Evolutionary conservation across 2,797 vertebrate genomes (phyloP).

Genomic region (Thripadectes ignobilis): DNA sequence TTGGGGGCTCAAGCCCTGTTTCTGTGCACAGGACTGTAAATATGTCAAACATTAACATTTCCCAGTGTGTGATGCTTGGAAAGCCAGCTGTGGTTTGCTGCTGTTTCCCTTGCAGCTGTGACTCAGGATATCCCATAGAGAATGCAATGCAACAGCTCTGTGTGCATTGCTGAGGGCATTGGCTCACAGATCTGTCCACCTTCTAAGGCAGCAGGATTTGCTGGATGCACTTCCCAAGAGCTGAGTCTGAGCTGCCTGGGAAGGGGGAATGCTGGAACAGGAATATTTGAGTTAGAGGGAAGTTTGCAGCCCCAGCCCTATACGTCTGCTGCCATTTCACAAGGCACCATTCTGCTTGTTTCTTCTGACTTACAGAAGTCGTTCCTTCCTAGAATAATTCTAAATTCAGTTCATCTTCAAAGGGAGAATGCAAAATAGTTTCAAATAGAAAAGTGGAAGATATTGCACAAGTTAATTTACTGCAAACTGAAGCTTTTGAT

Average conservation of each 20-base stretch:
- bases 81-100: background rate
- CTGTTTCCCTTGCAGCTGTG: background rate
- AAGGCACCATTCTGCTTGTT: background rate
- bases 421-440: background rate
- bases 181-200: background rate
- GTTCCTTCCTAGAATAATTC: background rate
- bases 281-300: background rate
- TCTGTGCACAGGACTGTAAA: background rate
- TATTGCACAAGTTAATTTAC: background rate
- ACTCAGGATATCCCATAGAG: background rate
- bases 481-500: constrained; percentile 20
- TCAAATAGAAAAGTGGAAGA: background rate
- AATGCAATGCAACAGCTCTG: background rate
- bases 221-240: background rate
- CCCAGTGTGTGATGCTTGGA: background rate
- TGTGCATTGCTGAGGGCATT: background rate
- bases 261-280: background rate
- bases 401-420: constrained; percentile 1
- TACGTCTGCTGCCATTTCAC: background rate
- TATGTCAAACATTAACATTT: background rate
- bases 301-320: background rate
- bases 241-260: background rate
- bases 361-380: background rate
- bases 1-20: background rate
- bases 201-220: background rate